These are phyloP conservation scores for Neogale vison DNA, from an alignment of 2,113 vertebrate genomes.

Conservation along the genomic window DNA sequence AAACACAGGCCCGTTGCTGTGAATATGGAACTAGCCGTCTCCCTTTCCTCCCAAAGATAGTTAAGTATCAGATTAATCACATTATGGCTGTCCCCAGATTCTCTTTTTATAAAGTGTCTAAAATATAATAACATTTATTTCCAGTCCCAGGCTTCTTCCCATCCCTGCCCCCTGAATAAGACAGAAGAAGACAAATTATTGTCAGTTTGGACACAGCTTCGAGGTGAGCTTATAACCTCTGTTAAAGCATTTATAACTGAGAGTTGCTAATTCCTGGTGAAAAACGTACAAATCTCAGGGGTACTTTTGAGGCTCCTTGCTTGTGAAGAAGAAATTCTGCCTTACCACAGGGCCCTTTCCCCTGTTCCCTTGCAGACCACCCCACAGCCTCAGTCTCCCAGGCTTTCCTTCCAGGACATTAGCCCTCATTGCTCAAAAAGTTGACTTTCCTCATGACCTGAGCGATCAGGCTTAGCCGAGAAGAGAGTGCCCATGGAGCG, in stretches of 20 bases:
- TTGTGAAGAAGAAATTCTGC: background rate
- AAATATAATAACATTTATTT: slow-evolving; percentile 13
- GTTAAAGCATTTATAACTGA: background rate
- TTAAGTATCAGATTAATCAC: background rate
- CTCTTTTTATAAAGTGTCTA: slow-evolving; percentile 15
- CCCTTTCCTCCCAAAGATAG: background rate
- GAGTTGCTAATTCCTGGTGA: background rate
- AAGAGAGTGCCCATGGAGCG: background rate
- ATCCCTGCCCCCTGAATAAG: background rate
- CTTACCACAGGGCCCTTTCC: background rate
- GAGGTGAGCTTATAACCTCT: background rate
- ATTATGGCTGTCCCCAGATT: background rate
- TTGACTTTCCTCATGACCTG: background rate
- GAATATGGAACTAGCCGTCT: background rate
- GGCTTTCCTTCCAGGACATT: background rate
- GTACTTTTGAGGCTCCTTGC: background rate
- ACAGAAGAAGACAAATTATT: background rate
- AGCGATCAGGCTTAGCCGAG: background rate
- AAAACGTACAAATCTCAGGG: background rate
- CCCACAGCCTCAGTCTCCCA: background rate
- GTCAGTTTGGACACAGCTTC: background rate
- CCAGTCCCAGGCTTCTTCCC: background rate
- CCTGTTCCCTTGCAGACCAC: background rate
- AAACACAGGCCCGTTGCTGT: background rate
- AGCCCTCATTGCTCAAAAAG: background rate